A percentile compares a stretch with the other conserved stretches of the same genome.
These are phyloP conservation scores for Diadromus collaris DNA, from an alignment of 2,888 invertebrate genomes.

Conservation along the genomic window DNA sequence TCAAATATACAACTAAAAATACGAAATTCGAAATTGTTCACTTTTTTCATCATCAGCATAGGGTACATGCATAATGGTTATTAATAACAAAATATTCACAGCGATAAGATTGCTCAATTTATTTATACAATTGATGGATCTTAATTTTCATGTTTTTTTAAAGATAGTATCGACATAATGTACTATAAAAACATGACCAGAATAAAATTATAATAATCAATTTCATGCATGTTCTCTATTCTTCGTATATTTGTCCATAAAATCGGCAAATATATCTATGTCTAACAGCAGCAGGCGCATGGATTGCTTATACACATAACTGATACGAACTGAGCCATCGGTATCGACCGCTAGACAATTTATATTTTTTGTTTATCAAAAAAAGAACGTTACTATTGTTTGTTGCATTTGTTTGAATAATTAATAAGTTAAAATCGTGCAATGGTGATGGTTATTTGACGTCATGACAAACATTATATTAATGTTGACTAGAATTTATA, in stretches of 20 bases:
- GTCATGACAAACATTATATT: conserved; percentile 60
- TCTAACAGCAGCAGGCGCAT: neutral
- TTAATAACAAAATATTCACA: neutral
- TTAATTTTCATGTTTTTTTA: neutral
- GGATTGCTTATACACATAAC: no score
- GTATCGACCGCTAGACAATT: no score
- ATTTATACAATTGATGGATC: neutral
- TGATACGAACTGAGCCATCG: no score
- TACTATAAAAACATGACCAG: neutral
- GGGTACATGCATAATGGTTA: neutral
- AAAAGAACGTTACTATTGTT: no score
- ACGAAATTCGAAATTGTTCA: conserved; percentile 21
- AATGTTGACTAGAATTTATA: conserved; percentile 68
- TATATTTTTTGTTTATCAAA: neutral
- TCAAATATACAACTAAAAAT: conserved; percentile 48
- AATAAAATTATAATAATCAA: neutral
- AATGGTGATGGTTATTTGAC: neutral
- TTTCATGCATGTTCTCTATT: neutral
- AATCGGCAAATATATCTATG: neutral
- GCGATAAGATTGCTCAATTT: neutral
- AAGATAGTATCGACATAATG: neutral
- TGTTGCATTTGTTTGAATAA: neutral
- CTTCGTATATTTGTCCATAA: neutral
- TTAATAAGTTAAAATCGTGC: neutral
- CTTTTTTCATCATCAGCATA: neutral